phyloP scores from a whole-genome alignment of 2,113 vertebrate species.

The Macaca mulatta region DNA sequence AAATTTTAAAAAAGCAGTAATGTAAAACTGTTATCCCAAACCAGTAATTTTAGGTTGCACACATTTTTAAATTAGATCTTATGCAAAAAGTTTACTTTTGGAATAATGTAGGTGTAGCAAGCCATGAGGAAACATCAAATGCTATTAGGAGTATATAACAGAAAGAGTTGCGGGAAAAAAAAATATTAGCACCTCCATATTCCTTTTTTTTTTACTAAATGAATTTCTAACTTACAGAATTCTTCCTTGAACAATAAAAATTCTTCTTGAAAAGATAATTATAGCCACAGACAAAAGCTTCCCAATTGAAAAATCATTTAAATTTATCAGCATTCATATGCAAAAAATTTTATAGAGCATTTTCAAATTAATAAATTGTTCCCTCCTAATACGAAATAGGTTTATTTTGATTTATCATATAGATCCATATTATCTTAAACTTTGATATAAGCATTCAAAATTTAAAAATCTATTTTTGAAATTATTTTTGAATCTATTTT shows the following conservation, averaged over 20 bases:
- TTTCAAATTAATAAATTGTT: background rate
- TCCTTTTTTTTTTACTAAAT: background rate
- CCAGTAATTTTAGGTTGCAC: background rate
- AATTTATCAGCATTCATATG: background rate
- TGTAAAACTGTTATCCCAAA: conserved; percentile 19
- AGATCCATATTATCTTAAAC: background rate
- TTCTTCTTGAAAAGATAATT: background rate
- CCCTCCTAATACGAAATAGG: background rate
- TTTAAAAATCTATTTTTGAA: background rate
- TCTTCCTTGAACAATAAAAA: background rate
- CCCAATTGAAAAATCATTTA: background rate
- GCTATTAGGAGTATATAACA: background rate
- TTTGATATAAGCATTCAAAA: background rate
- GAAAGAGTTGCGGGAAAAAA: background rate
- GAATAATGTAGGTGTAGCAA: background rate
- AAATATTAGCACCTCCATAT: background rate
- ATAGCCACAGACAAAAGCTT: background rate
- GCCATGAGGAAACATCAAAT: background rate
- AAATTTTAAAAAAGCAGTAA: background rate
- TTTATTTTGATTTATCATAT: background rate
- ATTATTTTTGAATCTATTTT: background rate
- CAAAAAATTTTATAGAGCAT: background rate
- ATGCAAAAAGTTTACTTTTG: conserved; percentile 18
- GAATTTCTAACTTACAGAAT: background rate
- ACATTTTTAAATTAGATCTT: conserved; percentile 24